phyloP scores from a whole-genome alignment of 1,140 invertebrate genomes.

The Conopomorpha cramerella region DNA sequence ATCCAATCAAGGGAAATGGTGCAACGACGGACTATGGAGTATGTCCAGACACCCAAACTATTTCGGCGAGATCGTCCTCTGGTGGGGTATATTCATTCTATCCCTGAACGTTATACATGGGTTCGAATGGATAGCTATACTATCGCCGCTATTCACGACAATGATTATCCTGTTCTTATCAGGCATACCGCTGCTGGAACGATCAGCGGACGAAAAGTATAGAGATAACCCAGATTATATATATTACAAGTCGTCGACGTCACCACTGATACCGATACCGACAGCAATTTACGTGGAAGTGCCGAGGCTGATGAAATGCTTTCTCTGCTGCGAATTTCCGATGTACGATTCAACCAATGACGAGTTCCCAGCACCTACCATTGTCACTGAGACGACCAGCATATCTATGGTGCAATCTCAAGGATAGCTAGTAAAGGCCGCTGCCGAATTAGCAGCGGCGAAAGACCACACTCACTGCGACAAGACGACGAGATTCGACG shows the following conservation, averaged over 20 bases:
- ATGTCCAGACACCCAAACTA: constrained; percentile 93
- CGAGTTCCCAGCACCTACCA: constrained; percentile 65
- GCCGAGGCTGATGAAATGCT: constrained; percentile 78
- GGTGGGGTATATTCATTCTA: constrained; percentile 93
- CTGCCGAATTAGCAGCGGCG: constrained; percentile 51
- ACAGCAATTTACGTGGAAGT: constrained; percentile 82
- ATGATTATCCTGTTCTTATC: constrained; percentile 88
- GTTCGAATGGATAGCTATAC: constrained; percentile 80
- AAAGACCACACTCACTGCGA: constrained; percentile 17
- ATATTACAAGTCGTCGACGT: constrained; percentile 84
- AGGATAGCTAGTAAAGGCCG: constrained; percentile 76
- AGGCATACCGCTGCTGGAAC: constrained; percentile 83
- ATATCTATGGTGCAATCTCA: constrained; percentile 74
- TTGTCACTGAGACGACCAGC: constrained; percentile 74
- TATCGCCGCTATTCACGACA: constrained; percentile 88
- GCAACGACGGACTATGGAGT: constrained; percentile 88
- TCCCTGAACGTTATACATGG: constrained; percentile 84
- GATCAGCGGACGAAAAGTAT: constrained; percentile 85
- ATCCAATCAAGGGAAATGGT: constrained; percentile 86
- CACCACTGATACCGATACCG: constrained; percentile 85
- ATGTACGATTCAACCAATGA: constrained; percentile 78
- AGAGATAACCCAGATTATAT: constrained; percentile 82
- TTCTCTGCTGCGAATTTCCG: constrained; percentile 86
- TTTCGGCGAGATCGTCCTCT: constrained; percentile 91
- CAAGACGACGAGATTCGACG: constrained; percentile 18